Conservation (phyloP, 2,888 invertebrate species). For the Drosophila cracens region DNA sequence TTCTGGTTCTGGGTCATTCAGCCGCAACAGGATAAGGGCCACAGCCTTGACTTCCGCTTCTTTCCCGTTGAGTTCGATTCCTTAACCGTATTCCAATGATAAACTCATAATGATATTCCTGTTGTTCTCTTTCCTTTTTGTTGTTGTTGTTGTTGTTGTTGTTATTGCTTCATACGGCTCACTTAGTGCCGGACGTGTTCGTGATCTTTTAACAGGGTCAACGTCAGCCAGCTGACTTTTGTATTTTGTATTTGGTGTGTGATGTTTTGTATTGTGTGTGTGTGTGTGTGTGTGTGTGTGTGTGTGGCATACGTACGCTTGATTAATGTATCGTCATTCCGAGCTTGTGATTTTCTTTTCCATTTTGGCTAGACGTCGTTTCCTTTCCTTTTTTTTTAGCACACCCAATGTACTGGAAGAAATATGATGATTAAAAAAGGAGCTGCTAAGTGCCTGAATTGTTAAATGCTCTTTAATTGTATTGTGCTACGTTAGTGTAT, state of each 20-base stretch:
- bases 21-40: constrained; percentile 68
- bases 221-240: constrained; percentile 36
- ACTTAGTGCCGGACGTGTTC: constrained; percentile 60
- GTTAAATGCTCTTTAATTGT: not conserved
- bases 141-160: constrained; percentile 6
- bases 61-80: constrained; percentile 29
- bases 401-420: constrained; percentile 20
- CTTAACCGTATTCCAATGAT: constrained; percentile 49
- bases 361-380: constrained; percentile 15
- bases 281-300: constrained; percentile 26
- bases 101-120: constrained; percentile 56
- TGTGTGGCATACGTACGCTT: constrained; percentile 22
- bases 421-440: constrained; percentile 7
- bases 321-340: constrained; percentile 48
- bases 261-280: constrained; percentile 7
- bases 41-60: constrained; percentile 49
- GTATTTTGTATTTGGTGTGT: constrained; percentile 5
- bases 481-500: not conserved
- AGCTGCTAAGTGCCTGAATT: not conserved
- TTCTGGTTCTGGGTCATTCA: constrained; percentile 53
- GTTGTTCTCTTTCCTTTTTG: constrained; percentile 1
- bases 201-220: constrained; percentile 47
- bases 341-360: not conserved
- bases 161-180: constrained; percentile 41
- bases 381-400: constrained; percentile 5